Base-by-base conservation (phyloP, 1,140 invertebrate genomes). In the Vanessa atalanta region DNA sequence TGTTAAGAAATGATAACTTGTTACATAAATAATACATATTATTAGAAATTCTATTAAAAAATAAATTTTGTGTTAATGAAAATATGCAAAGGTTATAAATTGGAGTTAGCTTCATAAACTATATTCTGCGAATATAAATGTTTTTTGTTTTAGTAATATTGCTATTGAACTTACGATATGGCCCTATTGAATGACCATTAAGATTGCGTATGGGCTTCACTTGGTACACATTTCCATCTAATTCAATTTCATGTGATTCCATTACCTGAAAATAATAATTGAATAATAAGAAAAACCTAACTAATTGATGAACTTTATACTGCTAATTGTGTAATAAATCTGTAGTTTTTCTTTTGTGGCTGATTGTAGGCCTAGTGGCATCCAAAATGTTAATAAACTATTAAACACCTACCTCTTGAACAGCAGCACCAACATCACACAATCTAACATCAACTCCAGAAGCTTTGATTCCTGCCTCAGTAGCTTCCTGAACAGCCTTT, bases 171-270 rank as follows among this genome's bases (percentile, higher is more conserved):
- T 95, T 94, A 96, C 97, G 95, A 91, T 99, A 99, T 16, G 98
- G 98, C 76, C 97, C 97, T 84, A 99, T 99, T 7, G 98, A 99
- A 91, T 99, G 99, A 14, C 99, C 99, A 94, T 99, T 99, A 55
- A 99, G 94, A 94, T 99, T 99, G 61, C 99, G 95, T 83, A 99
- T 99, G 3, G 98, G 97, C 93, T 99, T 99, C 6, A 99, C 97
- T 93, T 96, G 98, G 93, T 99, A 99, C 37, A 96, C 97, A 94
- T 99, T 99, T 43, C 99, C 99, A 94, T 99, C 97, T 23, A 99
- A 87, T 93, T 99, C 99, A 3, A 99, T 96, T 94, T 99, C 99
- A 94, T 99, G 99, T 0, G 98, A 99, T 85, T 99, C 99, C 99
- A 99, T 99, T 0, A 93, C 91, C 91, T 93, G 67, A 16, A 76